phyloP scores from a whole-genome alignment of 2,113 vertebrate genomes.

The Mohoua ochrocephala region DNA sequence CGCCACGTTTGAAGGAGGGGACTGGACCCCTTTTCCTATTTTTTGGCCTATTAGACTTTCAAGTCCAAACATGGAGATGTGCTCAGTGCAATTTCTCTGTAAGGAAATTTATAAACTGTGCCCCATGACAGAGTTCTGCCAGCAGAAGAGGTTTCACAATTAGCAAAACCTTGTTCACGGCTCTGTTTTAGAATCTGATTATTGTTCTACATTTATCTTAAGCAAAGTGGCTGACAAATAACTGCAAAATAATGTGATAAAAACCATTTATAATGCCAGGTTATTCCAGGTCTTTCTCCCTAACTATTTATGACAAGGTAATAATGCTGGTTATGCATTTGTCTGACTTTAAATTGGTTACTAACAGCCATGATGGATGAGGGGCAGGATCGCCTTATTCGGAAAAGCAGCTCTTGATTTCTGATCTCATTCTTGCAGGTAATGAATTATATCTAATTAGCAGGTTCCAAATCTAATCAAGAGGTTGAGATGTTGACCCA shows the following conservation, averaged over 20 bases:
- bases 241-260: conserved; percentile 97
- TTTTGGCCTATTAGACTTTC: background rate
- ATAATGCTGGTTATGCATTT: conserved; percentile 92
- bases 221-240: conserved; percentile 94
- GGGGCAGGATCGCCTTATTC: conserved; percentile 86
- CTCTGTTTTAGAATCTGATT: conserved; percentile 83
- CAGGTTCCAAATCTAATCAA: conserved; percentile 91
- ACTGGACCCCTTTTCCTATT: accelerated
- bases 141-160: conserved; percentile 33
- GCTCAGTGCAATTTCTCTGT: background rate
- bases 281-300: conserved; percentile 84
- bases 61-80: background rate
- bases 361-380: conserved; percentile 99
- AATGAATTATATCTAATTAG: conserved; percentile 99
- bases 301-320: conserved; percentile 99
- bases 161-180: conserved; percentile 66
- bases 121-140: background rate
- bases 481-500: conserved; percentile 88
- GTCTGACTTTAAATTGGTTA: conserved; percentile 97
- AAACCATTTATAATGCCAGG: conserved; percentile 88
- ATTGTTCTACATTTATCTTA: conserved; percentile 91
- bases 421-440: conserved; percentile 91
- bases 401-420: conserved; percentile 92
- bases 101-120: background rate
- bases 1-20: background rate